Base-by-base conservation (phyloP, 2,113 vertebrate genomes). In the Corythornis cristatus region DNA sequence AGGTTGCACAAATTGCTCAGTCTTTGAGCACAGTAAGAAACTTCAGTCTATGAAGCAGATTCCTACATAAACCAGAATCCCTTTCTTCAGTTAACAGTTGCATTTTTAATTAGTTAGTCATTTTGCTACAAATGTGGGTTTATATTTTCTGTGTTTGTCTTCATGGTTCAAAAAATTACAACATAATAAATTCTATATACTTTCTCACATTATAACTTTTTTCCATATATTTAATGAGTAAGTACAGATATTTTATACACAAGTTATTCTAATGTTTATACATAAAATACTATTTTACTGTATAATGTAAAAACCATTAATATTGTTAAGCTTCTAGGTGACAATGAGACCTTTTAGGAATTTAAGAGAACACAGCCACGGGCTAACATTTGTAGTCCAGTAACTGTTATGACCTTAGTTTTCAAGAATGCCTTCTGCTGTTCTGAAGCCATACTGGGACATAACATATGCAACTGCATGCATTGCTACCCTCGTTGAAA, bases 391-490 rank as follows among this genome's bases (percentile, higher is more conserved):
- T 33, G 15, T 93, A 71, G 83, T 75, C 56, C 43, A 77, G 57
- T 74, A 66, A 20, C 57, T 86, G 57, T 20, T 72, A 60, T 9
- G 64, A 91, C 95, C 86, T 96, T 87, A 10, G 11, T 23, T 54
- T 65, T 58, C 72, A 82, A 72, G 87, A 94, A 93, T 90, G 77
- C 54, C 11, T 73, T 33, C 19, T 60, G n/a, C 45, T 50, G 54
- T 68, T 73, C 56, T 78, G 58, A 56, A 68, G 65, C 28, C 5
- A 9, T 21, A 14, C 48, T 91, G 13, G 5, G 57, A 58, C 74
- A n/a, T 70, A 82, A 73, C 22, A 56, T 71, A 82, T 96, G 96
- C 95, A 91, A 42, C 76, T 9, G 91, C 97, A 97, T 89, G 92
- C 1, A 0, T 96, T 96, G 74, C 62, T 83, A 12, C 15, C 16